Evolutionary conservation across 2,888 invertebrate species (phyloP), one percentile per base, ranked within the genome.

Genomic region (Sminthurinus aureus): DNA sequence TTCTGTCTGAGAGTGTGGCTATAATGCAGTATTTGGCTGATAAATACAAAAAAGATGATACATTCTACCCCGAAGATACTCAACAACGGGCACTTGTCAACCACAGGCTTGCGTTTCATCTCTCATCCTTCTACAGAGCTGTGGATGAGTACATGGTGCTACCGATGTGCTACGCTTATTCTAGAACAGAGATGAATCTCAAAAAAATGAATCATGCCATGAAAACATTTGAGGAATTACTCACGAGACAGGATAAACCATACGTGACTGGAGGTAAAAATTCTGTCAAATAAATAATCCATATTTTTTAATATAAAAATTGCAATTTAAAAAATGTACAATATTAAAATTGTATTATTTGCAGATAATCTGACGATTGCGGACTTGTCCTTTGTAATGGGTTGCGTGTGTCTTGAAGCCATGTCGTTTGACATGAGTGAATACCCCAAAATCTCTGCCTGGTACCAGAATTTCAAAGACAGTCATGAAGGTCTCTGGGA

Each of bases 91-190:
- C 95, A 0, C 90, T 94, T 81, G 93, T 96, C 4, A 96, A 96
- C 90, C 95, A 95, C 88, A 92, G 95, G 8, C 91, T 96, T 67
- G 94, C 94, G 89, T 96, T 96, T 90, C 95, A 95, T 89, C 91
- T 95, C 89, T 93, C 93, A 0, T 94, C 94, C 78, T 95, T 94
- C 90, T 95, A 95, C 90, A 92, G 93, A 51, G 93, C 93, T 87
- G 93, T 95, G 89, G 92, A 92, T 3, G 92, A 93, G 74, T 93
- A 94, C 89, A 92, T 92, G 86, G 94, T 94, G 93, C 93, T 93
- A 0, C 95, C 95, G 24, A 94, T 95, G 89, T 95, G 94, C 90
- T 95, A 94, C 88, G 94, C 94, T 89, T 95, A 95, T 89, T 90
- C 93, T 89, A 92, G 94, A 83, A 93, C 94, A 0, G 93, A 94